Base-by-base conservation (phyloP, 2,888 invertebrate genomes). In the Anarsia innoxiella region DNA sequence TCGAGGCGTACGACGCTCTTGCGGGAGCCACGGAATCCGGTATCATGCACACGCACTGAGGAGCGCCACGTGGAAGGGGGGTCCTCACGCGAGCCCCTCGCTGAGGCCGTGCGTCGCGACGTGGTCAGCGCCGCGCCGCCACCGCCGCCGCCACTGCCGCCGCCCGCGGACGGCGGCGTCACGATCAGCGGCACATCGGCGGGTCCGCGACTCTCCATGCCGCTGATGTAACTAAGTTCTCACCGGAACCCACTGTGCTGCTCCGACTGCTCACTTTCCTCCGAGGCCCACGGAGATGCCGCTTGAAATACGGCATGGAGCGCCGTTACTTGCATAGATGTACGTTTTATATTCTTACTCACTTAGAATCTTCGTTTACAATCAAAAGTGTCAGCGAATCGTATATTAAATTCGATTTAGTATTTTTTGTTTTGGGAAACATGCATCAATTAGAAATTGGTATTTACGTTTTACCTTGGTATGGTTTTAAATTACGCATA, bases 1-100 rank as follows among this genome's bases (percentile, higher is more conserved):
- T 89, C 89, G 52, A 89, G 84, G 60, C 88, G 88, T 49, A 89
- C 88, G 53, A 88, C 78, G 66, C 88, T 88, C 66, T 87, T 88
- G 60, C 88, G 80, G 52, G 88, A 88, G 63, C 89, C 89, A 50
- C 88, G 87, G 67, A 86, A 88, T 48, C 88, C 87, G 46, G 88
- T 88, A 59, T 89, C 89, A 64, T 85, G 87, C 47, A 89, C 88
- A 48, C 89, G 83, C 52, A 89, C 89, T 49, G 89, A 89, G 51
- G 88, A 88, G 83, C 89, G 89, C 78, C 88, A 88, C 35, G 88
- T 76, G 53, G 88, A 78, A 41, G 68, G 77, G 49, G 59, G 66
- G 37, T 82, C 82, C 42, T 79, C 80, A 51, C 77, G 75, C 31
- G 80, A 79, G 54, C 75, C 74, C 46, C 80, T 73, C 43, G 79